Evolutionary conservation across 2,888 invertebrate genomes (phyloP).

Genomic region (Dryobota labecula): DNA sequence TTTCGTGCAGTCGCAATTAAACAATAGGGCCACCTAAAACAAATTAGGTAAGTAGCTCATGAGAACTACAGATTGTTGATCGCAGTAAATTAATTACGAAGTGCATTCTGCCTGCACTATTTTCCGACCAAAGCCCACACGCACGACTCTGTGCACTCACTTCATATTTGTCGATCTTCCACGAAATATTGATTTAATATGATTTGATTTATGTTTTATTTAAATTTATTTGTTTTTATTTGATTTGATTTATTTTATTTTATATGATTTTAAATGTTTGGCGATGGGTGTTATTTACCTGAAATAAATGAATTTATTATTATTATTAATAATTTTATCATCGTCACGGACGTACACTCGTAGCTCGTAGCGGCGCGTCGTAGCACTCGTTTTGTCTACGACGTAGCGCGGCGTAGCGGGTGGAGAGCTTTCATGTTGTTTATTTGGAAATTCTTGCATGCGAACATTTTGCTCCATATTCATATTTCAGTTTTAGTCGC

Average conservation of each 20-base stretch:
- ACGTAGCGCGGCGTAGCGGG: conserved; percentile 35
- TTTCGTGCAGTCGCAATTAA: not conserved
- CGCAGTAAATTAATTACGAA: not conserved
- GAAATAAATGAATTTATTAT: too few species aligned
- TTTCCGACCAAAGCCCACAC: not conserved
- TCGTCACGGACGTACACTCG: conserved; percentile 13
- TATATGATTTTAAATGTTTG: too few species aligned
- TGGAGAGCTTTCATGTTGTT: conserved; percentile 12
- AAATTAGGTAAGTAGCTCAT: not conserved
- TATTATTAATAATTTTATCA: too few species aligned
- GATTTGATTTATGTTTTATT: too few species aligned
- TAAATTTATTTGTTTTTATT: too few species aligned
- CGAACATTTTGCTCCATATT: conserved; percentile 4
- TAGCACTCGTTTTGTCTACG: conserved; percentile 46
- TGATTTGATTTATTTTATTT: too few species aligned
- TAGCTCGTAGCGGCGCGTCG: conserved; percentile 34
- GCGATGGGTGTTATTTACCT: too few species aligned
- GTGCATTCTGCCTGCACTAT: not conserved
- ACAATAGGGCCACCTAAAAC: not conserved
- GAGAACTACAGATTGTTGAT: not conserved
- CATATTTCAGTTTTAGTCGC: not conserved
- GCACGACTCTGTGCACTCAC: not conserved
- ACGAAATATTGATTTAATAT: conserved; percentile 22
- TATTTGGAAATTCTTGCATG: conserved; percentile 5
- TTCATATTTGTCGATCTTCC: not conserved